Evolutionary conservation across 2,113 vertebrate genomes (phyloP).

Genomic region (Cricetomys ansorgei): DNA sequence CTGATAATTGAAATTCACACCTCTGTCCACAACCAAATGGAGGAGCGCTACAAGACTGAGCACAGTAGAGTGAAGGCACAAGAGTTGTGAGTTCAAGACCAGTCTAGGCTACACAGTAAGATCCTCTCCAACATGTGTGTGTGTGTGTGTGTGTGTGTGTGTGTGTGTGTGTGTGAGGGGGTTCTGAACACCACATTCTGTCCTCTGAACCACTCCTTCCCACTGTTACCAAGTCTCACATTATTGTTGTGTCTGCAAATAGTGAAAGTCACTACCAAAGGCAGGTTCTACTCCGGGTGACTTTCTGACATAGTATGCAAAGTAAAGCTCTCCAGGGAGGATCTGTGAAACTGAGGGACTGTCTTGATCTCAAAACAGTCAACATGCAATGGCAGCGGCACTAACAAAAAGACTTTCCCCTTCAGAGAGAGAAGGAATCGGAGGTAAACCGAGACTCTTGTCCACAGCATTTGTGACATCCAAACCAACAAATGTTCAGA

Average conservation of each 20-base stretch:
- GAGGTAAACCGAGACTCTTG: neutral
- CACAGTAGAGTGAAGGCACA: neutral
- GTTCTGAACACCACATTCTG: neutral
- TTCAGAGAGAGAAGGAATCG: neutral
- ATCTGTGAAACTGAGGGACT: neutral
- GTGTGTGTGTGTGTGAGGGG: neutral
- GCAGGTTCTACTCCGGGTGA: neutral
- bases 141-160: neutral
- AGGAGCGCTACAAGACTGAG: neutral
- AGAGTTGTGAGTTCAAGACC: neutral
- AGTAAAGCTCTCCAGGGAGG: neutral
- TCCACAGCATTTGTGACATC: neutral
- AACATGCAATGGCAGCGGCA: fast-evolving
- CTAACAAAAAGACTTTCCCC: neutral
- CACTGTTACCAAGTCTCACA: neutral
- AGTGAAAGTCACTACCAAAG: neutral
- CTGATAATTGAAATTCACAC: neutral
- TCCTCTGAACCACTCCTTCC: neutral
- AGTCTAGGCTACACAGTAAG: neutral
- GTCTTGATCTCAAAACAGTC: neutral
- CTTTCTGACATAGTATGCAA: neutral
- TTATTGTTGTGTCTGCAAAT: neutral
- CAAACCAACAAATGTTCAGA: neutral
- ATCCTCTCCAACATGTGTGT: neutral
- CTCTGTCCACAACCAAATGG: neutral